Percentiles rank a stretch among this genome's conserved stretches.
These are phyloP conservation scores for Chelmon rostratus DNA, from an alignment of 2,797 vertebrate species.

Conservation along the genomic window DNA sequence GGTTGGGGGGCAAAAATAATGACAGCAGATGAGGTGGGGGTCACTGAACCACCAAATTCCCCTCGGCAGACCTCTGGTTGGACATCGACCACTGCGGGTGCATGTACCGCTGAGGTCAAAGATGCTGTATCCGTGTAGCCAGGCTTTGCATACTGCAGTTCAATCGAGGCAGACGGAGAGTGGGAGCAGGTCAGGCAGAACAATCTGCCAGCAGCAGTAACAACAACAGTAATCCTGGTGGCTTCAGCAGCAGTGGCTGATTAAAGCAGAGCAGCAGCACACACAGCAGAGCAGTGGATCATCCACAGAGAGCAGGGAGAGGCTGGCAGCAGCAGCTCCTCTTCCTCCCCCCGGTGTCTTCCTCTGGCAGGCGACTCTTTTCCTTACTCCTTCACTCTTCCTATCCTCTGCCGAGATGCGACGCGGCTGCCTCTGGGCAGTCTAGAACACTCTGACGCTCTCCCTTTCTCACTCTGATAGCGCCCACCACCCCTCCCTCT, in stretches of 20 bases:
- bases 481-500: constrained; percentile 36
- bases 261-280: constrained; percentile 18
- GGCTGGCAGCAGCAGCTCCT: constrained; percentile 47
- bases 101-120: constrained; percentile 16
- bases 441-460: constrained; percentile 68
- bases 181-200: constrained; percentile 37
- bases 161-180: constrained; percentile 31
- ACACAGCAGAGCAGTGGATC: constrained; percentile 14
- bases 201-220: constrained; percentile 41
- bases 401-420: constrained; percentile 66
- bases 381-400: constrained; percentile 38
- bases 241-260: constrained; percentile 33
- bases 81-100: not conserved
- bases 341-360: constrained; percentile 23
- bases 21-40: constrained; percentile 13
- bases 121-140: constrained; percentile 4
- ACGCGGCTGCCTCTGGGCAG: constrained; percentile 59
- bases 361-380: constrained; percentile 39
- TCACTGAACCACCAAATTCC: constrained; percentile 54
- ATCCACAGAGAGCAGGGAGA: constrained; percentile 34
- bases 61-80: constrained; percentile 9
- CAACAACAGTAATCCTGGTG: constrained; percentile 58
- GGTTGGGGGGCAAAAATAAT: constrained; percentile 28
- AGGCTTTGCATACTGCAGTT: constrained; percentile 30
- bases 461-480: constrained; percentile 52